Conservation (phyloP, 2,888 invertebrate species). For the Meganola albula region DNA sequence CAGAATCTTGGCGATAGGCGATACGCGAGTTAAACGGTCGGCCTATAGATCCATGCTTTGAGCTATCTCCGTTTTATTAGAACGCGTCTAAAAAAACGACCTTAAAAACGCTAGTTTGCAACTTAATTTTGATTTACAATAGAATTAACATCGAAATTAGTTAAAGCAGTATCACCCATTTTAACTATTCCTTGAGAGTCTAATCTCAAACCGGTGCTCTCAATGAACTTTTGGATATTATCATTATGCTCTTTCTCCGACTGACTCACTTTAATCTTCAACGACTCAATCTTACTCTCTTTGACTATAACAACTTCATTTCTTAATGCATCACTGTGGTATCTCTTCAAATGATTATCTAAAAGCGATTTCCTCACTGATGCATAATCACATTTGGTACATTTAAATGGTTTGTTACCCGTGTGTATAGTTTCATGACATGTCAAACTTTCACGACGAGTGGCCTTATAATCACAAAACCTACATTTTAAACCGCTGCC, state of each 20-base stretch:
- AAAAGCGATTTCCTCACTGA: constrained; percentile 41
- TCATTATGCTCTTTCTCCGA: background rate
- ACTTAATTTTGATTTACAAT: too few relatives aligned
- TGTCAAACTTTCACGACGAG: constrained; percentile 42
- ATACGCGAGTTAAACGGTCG: too few relatives aligned
- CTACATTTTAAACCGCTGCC: constrained; percentile 46
- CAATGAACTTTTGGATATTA: background rate
- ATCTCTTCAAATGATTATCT: constrained; percentile 40
- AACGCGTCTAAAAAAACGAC: too few relatives aligned
- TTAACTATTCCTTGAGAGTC: too few relatives aligned
- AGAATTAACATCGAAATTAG: too few relatives aligned
- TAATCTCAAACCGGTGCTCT: too few relatives aligned
- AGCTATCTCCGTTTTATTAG: too few relatives aligned
- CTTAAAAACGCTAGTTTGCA: too few relatives aligned
- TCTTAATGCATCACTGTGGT: constrained; percentile 32
- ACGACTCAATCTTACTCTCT: constrained; percentile 39
- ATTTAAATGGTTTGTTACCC: constrained; percentile 49
- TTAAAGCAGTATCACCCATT: too few relatives aligned
- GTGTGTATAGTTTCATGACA: constrained; percentile 52
- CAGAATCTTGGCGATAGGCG: too few relatives aligned
- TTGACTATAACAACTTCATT: constrained; percentile 28
- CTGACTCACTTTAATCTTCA: constrained; percentile 28
- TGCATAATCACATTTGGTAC: constrained; percentile 41
- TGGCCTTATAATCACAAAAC: constrained; percentile 44
- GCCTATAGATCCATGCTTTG: too few relatives aligned